Base-by-base conservation (phyloP, 2,888 invertebrate genomes). In the Cecidostiba fungosa region DNA sequence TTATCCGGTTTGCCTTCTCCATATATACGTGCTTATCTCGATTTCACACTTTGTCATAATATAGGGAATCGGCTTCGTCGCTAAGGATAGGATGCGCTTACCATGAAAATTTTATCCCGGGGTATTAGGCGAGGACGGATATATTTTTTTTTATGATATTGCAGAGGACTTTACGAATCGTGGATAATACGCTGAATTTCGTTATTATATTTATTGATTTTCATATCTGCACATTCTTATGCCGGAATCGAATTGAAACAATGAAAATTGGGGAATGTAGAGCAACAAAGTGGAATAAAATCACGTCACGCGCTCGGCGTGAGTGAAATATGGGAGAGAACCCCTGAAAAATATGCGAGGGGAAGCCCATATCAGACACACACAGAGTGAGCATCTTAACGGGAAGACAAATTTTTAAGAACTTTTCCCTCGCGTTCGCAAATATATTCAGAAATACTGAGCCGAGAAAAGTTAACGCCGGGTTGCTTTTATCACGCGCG, bases 21-120 rank as follows among this genome's bases (percentile, higher is more conserved):
- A n/a, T 43, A 39, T 26, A 4, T 19, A 19, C 77, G 14, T 8
- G 19, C 26, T 62, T 62, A 62, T 66, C 74, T 74, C 74, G 74
- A 74, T 74, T 47, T 74, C 50, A 12, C 74, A 50, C 74, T 50
- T 74, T 19, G 74, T 50, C 50, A 26, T 74, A 74, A 74, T 74
- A 50, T 29, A 19, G 47, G 36, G 32, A 36, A 70, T 70, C 70
- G 36, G 70, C 26, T 74, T 74, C 47, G 74, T 74, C 43, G 74
- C 23, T n/a, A 29, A 69, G 32, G 36, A 19, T n/a, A 39, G 19
- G 32, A 39, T 36, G 23, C n/a, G 23, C 10, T 72, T 36, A 72
- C 39, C 2, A 36, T 36, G 19, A 39, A 39, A 29, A 26, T 66
- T 66, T 66, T 29, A 66, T 66, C 14, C 62, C 29, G 29, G 23